Conservation (phyloP, 2,113 vertebrate species). For the Polypterus senegalus region DNA sequence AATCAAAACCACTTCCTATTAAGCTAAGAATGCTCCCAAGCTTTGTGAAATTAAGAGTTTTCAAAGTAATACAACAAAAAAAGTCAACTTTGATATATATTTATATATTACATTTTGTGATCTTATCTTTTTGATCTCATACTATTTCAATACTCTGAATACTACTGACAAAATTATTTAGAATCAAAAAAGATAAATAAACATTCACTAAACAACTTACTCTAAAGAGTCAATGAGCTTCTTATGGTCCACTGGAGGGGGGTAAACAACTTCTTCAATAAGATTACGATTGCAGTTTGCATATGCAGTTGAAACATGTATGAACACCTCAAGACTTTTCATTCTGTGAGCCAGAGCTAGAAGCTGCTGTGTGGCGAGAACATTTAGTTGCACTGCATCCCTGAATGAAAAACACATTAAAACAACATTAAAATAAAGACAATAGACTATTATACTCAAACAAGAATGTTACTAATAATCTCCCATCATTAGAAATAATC, state of each 20-base stretch:
- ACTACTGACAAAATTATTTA: not conserved
- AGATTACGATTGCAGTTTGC: constrained; percentile 87
- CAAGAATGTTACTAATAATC: too few relatives aligned
- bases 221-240: constrained; percentile 87
- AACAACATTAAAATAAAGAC: constrained; percentile 6
- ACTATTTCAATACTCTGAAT: not conserved
- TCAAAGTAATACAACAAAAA: too few relatives aligned
- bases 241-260: constrained; percentile 82
- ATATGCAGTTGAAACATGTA: constrained; percentile 90
- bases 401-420: constrained; percentile 33
- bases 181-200: not conserved
- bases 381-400: constrained; percentile 89
- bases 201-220: constrained; percentile 44
- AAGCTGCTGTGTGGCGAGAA: constrained; percentile 81
- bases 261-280: constrained; percentile 84
- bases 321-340: constrained; percentile 82
- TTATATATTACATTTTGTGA: too few relatives aligned
- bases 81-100: too few relatives aligned
- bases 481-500: too few relatives aligned
- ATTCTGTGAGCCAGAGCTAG: constrained; percentile 72
- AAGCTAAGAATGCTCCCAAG: too few relatives aligned
- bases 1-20: too few relatives aligned
- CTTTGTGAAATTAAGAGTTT: too few relatives aligned
- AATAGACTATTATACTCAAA: not conserved
- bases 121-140: not conserved